Conservation (phyloP, 2,113 vertebrate species). For the Xenopus tropicalis region UCB_Xtro_10.0 CM004450.2:1808501-1809000, state of each 20-base stretch:
- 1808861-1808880: background rate
- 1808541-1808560: no score
- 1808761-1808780: constrained; percentile 31
- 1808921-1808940: constrained; percentile 19
- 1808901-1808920: constrained; percentile 13
- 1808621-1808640: no score
- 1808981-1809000: constrained; percentile 4
- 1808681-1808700: background rate
- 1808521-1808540: no score
- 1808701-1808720: constrained; percentile 9
- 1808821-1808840: constrained; percentile 39
- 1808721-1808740: background rate
- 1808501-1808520: no score
- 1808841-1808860: constrained; percentile 14
- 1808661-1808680: background rate
- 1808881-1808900: background rate
- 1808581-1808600: no score
- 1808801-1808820: constrained; percentile 10
- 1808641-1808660: no score
- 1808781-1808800: constrained; percentile 37
- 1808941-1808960: constrained; percentile 1
- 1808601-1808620: no score
- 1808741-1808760: constrained; percentile 28
- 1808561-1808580: no score
- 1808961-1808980: background rate